A percentile compares a stretch with the other conserved stretches of the same genome.
phyloP scores from a whole-genome alignment of 2,888 invertebrate species.

The Spodoptera exigua region DNA sequence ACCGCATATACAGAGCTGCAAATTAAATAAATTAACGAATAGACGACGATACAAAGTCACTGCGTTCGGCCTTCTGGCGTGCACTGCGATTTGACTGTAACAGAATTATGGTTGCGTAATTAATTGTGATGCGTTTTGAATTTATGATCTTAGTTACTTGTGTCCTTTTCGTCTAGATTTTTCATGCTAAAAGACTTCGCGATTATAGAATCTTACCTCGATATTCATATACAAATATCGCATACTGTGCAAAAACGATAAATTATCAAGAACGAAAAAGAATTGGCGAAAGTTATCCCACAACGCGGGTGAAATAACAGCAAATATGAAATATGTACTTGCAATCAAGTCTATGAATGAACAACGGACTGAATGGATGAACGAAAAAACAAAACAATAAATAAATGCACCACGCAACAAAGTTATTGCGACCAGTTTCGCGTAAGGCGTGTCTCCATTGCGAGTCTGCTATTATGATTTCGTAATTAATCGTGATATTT shows the following conservation, averaged over 20 bases:
- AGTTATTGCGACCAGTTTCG: conserved; percentile 38
- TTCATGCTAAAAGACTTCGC: too few species aligned
- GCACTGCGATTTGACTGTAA: conserved; percentile 49
- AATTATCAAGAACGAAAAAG: background rate
- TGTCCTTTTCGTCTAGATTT: too few species aligned
- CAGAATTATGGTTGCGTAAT: conserved; percentile 43
- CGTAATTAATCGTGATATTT: conserved; percentile 54
- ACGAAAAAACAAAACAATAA: conserved; percentile 24
- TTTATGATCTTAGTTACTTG: conserved; percentile 18
- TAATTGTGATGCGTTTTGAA: conserved; percentile 39
- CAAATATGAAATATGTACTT: conserved; percentile 13
- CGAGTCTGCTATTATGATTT: conserved; percentile 37
- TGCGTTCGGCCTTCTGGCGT: conserved; percentile 48
- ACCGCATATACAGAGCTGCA: conserved; percentile 70
- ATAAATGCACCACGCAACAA: conserved; percentile 33
- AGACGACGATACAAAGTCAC: conserved; percentile 70
- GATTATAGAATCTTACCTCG: too few species aligned
- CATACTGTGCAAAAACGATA: background rate
- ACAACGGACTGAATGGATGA: conserved; percentile 29
- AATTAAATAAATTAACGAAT: conserved; percentile 80
- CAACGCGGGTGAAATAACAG: background rate
- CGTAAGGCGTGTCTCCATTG: conserved; percentile 30
- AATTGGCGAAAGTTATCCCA: background rate
- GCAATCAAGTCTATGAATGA: conserved; percentile 32
- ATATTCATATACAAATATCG: too few species aligned